phyloP scores from a whole-genome alignment of 2,113 vertebrate genomes.

The Grallaria varia region DNA sequence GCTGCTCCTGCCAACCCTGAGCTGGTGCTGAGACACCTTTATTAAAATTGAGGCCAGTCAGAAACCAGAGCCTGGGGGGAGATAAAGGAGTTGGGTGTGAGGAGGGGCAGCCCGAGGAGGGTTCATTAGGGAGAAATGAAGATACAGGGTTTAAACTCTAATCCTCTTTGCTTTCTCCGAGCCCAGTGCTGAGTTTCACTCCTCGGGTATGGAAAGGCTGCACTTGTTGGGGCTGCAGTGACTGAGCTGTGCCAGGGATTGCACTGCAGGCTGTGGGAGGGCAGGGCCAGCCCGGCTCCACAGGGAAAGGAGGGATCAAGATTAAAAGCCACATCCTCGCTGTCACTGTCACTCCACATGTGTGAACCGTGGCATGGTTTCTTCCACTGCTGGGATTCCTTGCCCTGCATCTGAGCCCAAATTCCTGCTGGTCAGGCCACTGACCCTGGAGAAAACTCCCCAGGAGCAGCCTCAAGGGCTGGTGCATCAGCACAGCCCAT shows the following conservation, averaged over 20 bases:
- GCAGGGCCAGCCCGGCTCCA: not conserved
- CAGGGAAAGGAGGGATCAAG: not conserved
- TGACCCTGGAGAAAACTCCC: not conserved
- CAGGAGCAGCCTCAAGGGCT: not conserved
- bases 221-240: not conserved
- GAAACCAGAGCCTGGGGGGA: not conserved
- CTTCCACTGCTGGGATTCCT: not conserved
- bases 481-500: not conserved
- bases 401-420: not conserved
- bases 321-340: not conserved
- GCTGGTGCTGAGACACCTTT: not conserved
- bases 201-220: not conserved
- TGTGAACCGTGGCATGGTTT: not conserved
- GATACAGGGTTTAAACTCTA: not conserved
- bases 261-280: not conserved
- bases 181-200: not conserved
- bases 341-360: not conserved
- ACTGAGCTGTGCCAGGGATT: not conserved
- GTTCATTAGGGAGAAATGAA: not conserved
- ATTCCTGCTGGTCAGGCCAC: not conserved
- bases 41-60: not conserved
- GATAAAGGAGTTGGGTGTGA: not conserved
- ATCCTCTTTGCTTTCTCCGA: not conserved
- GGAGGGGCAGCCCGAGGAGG: not conserved
- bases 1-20: rapidly evolving